phyloP scores from a whole-genome alignment of 2,888 invertebrate species.

The Melanchra persicariae region DNA sequence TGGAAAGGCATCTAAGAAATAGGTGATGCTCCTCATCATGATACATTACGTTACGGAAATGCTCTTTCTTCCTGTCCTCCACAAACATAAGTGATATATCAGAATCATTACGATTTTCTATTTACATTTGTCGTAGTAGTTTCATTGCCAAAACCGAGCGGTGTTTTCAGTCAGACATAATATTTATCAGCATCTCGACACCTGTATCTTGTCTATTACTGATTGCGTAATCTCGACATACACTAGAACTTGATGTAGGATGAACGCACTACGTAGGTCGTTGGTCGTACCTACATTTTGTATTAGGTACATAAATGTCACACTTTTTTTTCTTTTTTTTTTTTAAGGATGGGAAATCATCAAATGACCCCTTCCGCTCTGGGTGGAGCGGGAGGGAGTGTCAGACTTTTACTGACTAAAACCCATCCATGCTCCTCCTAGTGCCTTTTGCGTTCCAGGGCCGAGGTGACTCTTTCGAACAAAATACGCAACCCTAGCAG shows the following conservation, averaged over 20 bases:
- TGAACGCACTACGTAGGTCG: slow-evolving; percentile 10
- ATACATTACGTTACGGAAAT: slow-evolving; percentile 52
- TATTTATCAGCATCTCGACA: slow-evolving; percentile 61
- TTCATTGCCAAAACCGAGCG: slow-evolving; percentile 62
- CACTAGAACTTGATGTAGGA: slow-evolving; percentile 21
- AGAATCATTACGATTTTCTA: slow-evolving; percentile 52
- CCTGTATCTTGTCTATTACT: slow-evolving; percentile 58
- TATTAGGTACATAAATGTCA: slow-evolving; percentile 45
- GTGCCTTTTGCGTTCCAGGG: too few relatives aligned
- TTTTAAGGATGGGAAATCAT: too few relatives aligned
- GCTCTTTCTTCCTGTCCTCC: slow-evolving; percentile 44
- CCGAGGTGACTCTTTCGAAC: too few relatives aligned
- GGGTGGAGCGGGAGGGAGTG: too few relatives aligned
- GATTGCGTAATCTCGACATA: slow-evolving; percentile 49
- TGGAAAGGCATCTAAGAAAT: slow-evolving; percentile 41
- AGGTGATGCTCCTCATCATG: slow-evolving; percentile 24
- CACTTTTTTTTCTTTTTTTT: slow-evolving; percentile 26
- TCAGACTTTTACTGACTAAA: too few relatives aligned
- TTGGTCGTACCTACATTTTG: slow-evolving; percentile 22
- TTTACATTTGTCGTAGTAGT: slow-evolving; percentile 52
- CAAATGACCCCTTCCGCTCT: too few relatives aligned
- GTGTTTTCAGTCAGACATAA: slow-evolving; percentile 48
- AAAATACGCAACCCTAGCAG: too few relatives aligned
- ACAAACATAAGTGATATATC: slow-evolving; percentile 35
- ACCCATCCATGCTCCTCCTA: too few relatives aligned